Conservation (phyloP, 2,113 vertebrate species). For the Peromyscus polionotus region DNA sequence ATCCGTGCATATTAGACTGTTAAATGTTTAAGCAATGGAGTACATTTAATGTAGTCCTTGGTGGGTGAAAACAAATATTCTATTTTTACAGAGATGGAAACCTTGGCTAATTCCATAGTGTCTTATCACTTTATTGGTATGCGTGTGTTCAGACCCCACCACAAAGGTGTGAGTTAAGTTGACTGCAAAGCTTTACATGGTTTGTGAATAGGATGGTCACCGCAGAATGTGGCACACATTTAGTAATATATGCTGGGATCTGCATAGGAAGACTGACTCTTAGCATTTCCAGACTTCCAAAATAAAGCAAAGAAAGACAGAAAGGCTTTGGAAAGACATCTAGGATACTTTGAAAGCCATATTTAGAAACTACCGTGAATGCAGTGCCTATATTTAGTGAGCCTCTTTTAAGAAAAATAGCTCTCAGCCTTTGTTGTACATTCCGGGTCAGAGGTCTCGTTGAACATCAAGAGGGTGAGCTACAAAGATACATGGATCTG, state of each 20-base stretch:
- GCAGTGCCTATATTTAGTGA: neutral
- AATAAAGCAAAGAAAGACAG: neutral
- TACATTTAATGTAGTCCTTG: neutral
- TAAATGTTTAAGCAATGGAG: neutral
- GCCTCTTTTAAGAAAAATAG: neutral
- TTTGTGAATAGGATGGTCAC: neutral
- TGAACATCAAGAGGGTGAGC: neutral
- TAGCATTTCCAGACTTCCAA: neutral
- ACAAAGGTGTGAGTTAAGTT: neutral
- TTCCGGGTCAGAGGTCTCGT: neutral
- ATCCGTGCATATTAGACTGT: neutral
- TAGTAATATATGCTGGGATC: neutral
- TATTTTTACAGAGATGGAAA: constrained; percentile 27
- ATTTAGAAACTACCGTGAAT: constrained; percentile 39
- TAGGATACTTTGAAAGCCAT: neutral
- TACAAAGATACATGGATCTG: neutral
- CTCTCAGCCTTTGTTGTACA: neutral
- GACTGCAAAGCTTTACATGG: neutral
- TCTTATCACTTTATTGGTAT: constrained; percentile 5
- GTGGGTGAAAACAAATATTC: neutral
- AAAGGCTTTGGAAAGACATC: neutral
- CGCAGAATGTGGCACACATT: neutral
- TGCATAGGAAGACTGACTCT: neutral
- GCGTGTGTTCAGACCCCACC: neutral
- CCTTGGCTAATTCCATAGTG: neutral